Evolutionary conservation across 2,113 vertebrate species (phyloP).

Genomic region (Thomomys bottae): DNA sequence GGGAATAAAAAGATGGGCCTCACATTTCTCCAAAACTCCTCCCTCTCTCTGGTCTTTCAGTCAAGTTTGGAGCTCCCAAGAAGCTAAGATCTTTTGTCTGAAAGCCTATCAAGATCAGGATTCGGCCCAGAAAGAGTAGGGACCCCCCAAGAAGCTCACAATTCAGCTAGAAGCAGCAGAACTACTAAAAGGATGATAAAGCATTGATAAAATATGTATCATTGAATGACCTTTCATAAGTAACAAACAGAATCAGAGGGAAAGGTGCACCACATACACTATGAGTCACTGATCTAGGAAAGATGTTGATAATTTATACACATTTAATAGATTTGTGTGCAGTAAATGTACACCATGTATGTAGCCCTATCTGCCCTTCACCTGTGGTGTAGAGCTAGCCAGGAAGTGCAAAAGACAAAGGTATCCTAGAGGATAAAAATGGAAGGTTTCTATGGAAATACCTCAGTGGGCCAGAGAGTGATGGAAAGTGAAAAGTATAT

Average conservation of each 20-base stretch:
- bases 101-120: neutral
- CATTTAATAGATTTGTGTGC: slow-evolving; percentile 3
- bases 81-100: neutral
- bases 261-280: neutral
- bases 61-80: neutral
- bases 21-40: neutral
- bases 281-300: neutral
- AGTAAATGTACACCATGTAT: neutral
- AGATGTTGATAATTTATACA: slow-evolving; percentile 4
- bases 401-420: neutral
- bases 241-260: neutral
- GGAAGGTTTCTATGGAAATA: neutral
- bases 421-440: neutral
- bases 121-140: neutral
- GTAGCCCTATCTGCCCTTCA: neutral
- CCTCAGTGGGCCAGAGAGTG: neutral
- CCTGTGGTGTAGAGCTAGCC: neutral
- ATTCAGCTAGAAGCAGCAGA: slow-evolving; percentile 16
- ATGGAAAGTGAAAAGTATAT: neutral
- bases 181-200: neutral
- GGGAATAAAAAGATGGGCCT: neutral
- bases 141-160: neutral
- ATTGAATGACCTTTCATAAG: neutral
- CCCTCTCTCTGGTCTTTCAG: neutral
- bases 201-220: neutral